Conservation (phyloP, 2,888 invertebrate species). For the Eupithecia vulgata region DNA sequence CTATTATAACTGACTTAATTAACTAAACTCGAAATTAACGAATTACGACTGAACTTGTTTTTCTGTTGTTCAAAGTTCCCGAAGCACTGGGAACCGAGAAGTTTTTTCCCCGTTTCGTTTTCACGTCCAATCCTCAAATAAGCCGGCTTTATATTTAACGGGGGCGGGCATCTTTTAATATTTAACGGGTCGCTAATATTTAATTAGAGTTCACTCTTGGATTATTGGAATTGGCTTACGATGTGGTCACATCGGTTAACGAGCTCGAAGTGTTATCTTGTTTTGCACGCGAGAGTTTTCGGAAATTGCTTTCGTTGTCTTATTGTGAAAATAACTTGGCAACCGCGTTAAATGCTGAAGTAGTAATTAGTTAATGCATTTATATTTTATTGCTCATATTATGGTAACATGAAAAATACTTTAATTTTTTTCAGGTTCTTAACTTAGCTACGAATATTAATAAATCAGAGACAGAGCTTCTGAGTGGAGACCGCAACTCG, state of each 20-base stretch:
- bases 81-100: neutral
- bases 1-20: neutral
- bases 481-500: neutral
- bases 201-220: neutral
- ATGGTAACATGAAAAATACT: no score
- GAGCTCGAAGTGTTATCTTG: neutral
- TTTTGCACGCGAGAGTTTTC: neutral
- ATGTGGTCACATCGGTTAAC: neutral
- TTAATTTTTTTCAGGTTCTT: no score
- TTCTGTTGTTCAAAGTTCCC: neutral
- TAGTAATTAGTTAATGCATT: no score
- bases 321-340: neutral
- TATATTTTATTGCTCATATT: no score
- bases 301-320: neutral
- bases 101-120: neutral
- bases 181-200: conserved; percentile 8
- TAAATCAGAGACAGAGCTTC: neutral
- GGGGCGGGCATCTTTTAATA: neutral
- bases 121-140: neutral
- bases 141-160: neutral
- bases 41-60: neutral
- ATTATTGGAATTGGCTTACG: conserved; percentile 4
- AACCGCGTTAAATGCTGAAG: no score
- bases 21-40: neutral
- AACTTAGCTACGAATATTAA: no score